Evolutionary conservation across 2,888 invertebrate species (phyloP).

Genomic region (Pheosia gnoma): DNA sequence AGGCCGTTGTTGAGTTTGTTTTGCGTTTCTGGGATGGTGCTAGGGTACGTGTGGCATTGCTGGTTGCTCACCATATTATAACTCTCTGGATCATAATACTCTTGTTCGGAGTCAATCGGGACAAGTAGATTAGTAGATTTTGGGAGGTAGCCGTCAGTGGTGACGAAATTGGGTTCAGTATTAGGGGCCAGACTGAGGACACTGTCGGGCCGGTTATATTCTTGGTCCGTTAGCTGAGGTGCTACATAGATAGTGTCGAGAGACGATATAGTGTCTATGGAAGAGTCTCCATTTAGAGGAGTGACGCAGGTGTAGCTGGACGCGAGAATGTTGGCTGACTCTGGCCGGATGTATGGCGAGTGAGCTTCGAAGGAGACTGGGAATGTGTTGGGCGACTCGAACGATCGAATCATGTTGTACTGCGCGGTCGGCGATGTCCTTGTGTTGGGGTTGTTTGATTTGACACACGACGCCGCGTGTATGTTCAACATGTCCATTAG

Average conservation of each 20-base stretch:
- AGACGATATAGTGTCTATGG: conserved; percentile 71
- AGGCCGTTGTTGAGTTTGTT: conserved; percentile 81
- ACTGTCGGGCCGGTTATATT: conserved; percentile 76
- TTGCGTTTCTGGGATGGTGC: conserved; percentile 70
- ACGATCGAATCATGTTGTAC: conserved; percentile 76
- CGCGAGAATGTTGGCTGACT: conserved; percentile 80
- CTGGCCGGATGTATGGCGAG: conserved; percentile 80
- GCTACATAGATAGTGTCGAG: conserved; percentile 71
- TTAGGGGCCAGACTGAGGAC: conserved; percentile 70
- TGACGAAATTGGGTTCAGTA: conserved; percentile 63
- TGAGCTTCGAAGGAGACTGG: conserved; percentile 72
- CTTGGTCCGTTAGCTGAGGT: conserved; percentile 67
- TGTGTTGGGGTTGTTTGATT: conserved; percentile 71
- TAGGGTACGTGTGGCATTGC: conserved; percentile 83
- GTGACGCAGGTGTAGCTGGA: conserved; percentile 77
- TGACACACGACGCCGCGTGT: conserved; percentile 89
- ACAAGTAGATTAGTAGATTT: conserved; percentile 78
- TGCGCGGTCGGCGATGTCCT: conserved; percentile 68
- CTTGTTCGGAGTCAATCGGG: conserved; percentile 80
- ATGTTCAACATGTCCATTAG: conserved; percentile 91
- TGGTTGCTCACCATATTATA: conserved; percentile 74
- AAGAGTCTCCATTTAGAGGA: conserved; percentile 68
- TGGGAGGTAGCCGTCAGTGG: conserved; percentile 74
- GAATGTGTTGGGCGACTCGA: conserved; percentile 76
- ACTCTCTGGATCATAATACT: conserved; percentile 81